Percentiles rank a stretch among this genome's conserved stretches.
phyloP scores from a whole-genome alignment of 1,140 invertebrate genomes.

The Subanguina moxae region DNA sequence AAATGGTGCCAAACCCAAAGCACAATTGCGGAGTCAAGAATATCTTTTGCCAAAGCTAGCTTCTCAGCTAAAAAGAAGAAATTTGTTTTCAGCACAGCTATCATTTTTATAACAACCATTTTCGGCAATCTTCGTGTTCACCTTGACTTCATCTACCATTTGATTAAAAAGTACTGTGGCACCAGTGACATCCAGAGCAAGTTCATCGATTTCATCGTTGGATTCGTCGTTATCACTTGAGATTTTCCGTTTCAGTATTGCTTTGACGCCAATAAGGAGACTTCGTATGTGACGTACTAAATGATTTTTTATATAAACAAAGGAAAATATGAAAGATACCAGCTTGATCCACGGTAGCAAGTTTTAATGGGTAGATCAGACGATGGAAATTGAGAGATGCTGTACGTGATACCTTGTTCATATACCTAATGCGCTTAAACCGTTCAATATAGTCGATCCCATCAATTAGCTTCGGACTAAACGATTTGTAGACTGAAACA shows the following conservation, averaged over 20 bases:
- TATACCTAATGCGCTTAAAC: constrained; percentile 26
- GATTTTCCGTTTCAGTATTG: constrained; percentile 4
- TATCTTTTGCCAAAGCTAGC: constrained; percentile 16
- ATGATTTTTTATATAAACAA: no score
- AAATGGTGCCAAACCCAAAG: constrained; percentile 5
- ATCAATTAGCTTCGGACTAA: constrained; percentile 15
- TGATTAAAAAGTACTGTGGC: constrained; percentile 4
- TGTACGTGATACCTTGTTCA: constrained; percentile 25
- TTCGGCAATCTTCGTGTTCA: constrained; percentile 8
- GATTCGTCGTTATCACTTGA: not conserved
- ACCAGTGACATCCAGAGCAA: constrained; percentile 10
- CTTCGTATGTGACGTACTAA: constrained; percentile 18
- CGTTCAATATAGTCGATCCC: constrained; percentile 25
- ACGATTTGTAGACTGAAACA: constrained; percentile 12
- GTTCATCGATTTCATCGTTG: constrained; percentile 3
- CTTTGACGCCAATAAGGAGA: constrained; percentile 17
- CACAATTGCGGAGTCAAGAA: constrained; percentile 29
- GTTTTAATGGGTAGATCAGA: constrained; percentile 21
- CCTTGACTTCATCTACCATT: not conserved
- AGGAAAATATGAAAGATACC: constrained; percentile 9
- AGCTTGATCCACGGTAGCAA: constrained; percentile 16
- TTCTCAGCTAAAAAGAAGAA: constrained; percentile 19
- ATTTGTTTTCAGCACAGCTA: not conserved
- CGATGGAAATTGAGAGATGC: constrained; percentile 27
- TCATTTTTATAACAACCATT: not conserved